These are phyloP conservation scores for Drosophila pegasa DNA, from an alignment of 2,888 invertebrate species.

Conservation along the genomic window DNA sequence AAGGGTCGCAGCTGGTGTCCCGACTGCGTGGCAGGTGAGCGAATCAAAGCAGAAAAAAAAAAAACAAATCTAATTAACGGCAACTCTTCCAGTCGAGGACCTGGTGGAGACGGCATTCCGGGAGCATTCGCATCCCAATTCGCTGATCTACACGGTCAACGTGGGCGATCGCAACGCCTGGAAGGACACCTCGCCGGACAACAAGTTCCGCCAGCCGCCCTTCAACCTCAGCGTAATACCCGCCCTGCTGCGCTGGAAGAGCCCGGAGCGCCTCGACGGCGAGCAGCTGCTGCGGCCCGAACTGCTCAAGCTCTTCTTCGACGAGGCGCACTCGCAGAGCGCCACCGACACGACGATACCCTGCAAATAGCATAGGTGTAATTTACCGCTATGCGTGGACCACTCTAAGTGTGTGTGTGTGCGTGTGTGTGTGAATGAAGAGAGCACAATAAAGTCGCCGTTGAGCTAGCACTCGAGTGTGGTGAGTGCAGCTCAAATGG, in stretches of 20 bases:
- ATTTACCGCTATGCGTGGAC: slow-evolving; percentile 3
- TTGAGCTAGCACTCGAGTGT: slow-evolving; percentile 26
- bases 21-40: slow-evolving; percentile 91
- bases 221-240: slow-evolving; percentile 91
- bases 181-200: slow-evolving; percentile 89
- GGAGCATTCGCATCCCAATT: slow-evolving; percentile 85
- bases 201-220: slow-evolving; percentile 90
- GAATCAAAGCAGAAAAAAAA: background rate
- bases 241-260: slow-evolving; percentile 84
- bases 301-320: slow-evolving; percentile 90
- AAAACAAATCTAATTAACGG: background rate
- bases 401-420: background rate
- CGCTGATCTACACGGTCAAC: slow-evolving; percentile 89
- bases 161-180: slow-evolving; percentile 90
- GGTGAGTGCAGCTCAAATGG: slow-evolving; percentile 15
- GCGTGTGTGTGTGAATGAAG: background rate
- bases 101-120: slow-evolving; percentile 88
- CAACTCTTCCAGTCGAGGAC: slow-evolving; percentile 84
- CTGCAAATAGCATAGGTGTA: slow-evolving; percentile 31
- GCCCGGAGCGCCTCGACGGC: slow-evolving; percentile 91
- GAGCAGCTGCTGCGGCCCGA: slow-evolving; percentile 89
- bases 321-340: slow-evolving; percentile 84
- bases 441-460: slow-evolving; percentile 13
- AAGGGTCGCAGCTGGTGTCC: slow-evolving; percentile 93
- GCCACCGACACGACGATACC: slow-evolving; percentile 15